Evolutionary conservation across 2,797 vertebrate genomes (phyloP).

Genomic region (Philypnodon macrostomus): DNA sequence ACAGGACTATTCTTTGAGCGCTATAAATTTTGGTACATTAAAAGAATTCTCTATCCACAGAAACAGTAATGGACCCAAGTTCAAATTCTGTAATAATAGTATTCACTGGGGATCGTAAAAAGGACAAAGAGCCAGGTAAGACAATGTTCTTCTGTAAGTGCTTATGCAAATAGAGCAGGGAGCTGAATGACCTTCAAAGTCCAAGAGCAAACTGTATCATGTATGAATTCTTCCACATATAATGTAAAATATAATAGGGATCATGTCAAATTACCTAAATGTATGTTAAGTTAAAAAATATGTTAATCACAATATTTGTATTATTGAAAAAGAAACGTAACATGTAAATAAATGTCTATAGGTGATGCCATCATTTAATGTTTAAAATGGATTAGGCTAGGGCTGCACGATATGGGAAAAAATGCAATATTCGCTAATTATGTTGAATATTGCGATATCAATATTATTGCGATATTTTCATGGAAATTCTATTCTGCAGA

Average conservation of each 20-base stretch:
- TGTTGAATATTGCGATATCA: no score
- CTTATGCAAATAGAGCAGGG: slow-evolving; percentile 62
- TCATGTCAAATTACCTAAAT: slow-evolving; percentile 63
- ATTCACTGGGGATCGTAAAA: slow-evolving; percentile 49
- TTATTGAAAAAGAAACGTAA: no score
- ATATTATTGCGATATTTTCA: no score
- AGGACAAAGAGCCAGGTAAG: slow-evolving; percentile 37
- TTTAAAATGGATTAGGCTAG: no score
- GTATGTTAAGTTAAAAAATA: slow-evolving; percentile 10
- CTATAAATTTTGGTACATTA: slow-evolving; percentile 40
- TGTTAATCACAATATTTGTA: slow-evolving; percentile 56
- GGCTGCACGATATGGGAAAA: no score
- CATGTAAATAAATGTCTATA: no score
- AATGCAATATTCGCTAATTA: no score
- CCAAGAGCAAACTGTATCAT: slow-evolving; percentile 58
- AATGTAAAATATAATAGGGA: slow-evolving; percentile 20
- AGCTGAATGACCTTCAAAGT: slow-evolving; percentile 67
- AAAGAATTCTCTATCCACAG: slow-evolving; percentile 42
- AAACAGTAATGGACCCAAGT: slow-evolving; percentile 41
- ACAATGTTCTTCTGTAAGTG: slow-evolving; percentile 43
- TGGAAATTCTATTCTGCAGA: no score
- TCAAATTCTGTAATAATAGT: slow-evolving; percentile 49
- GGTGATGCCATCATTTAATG: no score
- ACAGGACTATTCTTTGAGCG: slow-evolving; percentile 36
- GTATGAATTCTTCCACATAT: slow-evolving; percentile 63